Evolutionary conservation across 2,113 vertebrate species (phyloP), one percentile per base, ranked within the genome.

Genomic region (Macrotis lagotis): DNA sequence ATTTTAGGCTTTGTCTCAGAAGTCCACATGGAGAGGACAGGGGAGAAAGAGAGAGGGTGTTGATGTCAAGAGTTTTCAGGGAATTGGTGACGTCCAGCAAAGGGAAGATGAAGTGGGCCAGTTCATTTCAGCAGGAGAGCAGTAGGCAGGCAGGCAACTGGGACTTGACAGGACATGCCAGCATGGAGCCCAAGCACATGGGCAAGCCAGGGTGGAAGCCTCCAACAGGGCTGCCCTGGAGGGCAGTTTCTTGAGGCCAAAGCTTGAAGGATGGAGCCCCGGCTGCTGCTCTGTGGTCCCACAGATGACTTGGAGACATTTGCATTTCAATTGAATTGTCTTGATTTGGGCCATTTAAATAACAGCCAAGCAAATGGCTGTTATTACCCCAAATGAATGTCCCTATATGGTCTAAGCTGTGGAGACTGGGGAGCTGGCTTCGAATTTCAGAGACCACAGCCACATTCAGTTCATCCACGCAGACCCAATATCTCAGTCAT

Each of bases 251-350:
- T 19, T 51, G 51, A 19, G 16, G 9, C 16, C 9, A 8, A 51
- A 14, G 53, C 53, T 55, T 24, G 0, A 14, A 52, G 51, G 51
- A 24, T 5, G 24, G 51, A 14, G 51, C 24, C 51, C 51, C 51
- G 24, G 51, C 22, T 52, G 51, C 51, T 52, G 22, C 2, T 52
- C 24, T 52, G 14, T 91, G 94, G 95, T 0, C 25, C 94, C n/a
- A 28, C 48, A 92, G 91, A 94, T 90, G 50, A 90, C 96, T 95
- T 89, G 88, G 48, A 94, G 93, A 93, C 94, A 96, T 96, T 98
- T 97, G 93, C 31, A 92, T 97, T 98, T 97, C 94, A 94, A 50
- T 94, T 92, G 50, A 0, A 8, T 88, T 91, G 92, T 22, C 66
- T 97, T 97, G 95, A 95, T 97, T 98, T 97, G 94, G 7, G 11